Percentiles rank a stretch among this genome's conserved stretches.
phyloP scores from a whole-genome alignment of 1,140 invertebrate species.

The Caenorhabditis tropicalis region DNA sequence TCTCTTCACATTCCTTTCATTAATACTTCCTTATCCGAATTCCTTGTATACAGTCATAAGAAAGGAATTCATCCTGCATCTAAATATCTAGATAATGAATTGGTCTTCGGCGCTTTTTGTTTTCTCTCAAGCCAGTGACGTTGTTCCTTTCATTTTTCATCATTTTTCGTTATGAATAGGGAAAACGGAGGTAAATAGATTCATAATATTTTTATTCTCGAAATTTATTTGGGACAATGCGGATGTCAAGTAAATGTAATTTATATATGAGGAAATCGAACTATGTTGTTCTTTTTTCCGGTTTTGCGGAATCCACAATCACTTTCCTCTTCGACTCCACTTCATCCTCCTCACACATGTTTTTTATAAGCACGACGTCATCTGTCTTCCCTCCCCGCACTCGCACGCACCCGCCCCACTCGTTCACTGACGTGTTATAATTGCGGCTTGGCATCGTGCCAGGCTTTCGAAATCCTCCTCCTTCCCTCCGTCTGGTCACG shows the following conservation, averaged over 20 bases:
- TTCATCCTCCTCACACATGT: conserved; percentile 29
- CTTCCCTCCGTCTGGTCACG: conserved; percentile 29
- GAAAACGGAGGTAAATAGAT: background rate
- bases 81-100: conserved; percentile 23
- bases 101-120: conserved; percentile 35
- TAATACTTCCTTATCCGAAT: background rate
- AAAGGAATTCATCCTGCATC: background rate
- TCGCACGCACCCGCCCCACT: conserved; percentile 25
- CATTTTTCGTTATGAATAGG: background rate
- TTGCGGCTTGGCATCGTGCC: conserved; percentile 43
- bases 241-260: background rate
- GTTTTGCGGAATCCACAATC: conserved; percentile 30
- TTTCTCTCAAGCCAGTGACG: conserved; percentile 16
- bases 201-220: background rate
- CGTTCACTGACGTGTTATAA: conserved; percentile 44
- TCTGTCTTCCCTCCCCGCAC: conserved; percentile 24
- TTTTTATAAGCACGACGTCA: conserved; percentile 41
- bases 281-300: background rate
- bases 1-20: background rate
- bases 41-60: background rate
- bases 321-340: background rate
- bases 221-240: background rate
- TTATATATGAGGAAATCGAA: background rate
- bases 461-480: conserved; percentile 43
- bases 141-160: background rate